These are phyloP conservation scores for Bovichtus diacanthus DNA, from an alignment of 2,797 vertebrate species.

Conservation along the genomic window DNA sequence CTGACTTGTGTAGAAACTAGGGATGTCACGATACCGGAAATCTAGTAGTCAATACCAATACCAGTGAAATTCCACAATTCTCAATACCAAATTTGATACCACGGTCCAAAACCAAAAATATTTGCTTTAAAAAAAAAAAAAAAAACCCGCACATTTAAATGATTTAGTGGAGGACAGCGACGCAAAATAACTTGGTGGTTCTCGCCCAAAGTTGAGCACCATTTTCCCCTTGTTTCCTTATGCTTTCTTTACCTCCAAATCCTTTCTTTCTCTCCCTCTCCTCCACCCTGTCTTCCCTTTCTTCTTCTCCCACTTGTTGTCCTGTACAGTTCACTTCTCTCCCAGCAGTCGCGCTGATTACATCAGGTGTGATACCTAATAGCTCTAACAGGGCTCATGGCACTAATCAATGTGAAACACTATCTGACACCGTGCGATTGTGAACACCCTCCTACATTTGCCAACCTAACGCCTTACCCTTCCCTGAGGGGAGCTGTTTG, in stretches of 20 bases:
- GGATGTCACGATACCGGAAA: no score
- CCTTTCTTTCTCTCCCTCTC: not conserved
- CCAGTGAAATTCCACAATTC: no score
- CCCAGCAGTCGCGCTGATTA: not conserved
- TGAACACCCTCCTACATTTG: constrained; percentile 29
- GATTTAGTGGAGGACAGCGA: no score
- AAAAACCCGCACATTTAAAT: no score
- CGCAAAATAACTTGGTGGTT: no score
- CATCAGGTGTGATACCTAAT: constrained; percentile 27
- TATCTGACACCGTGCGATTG: constrained; percentile 26
- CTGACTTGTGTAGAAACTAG: not conserved
- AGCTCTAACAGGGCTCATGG: constrained; percentile 15
- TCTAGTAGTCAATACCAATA: no score
- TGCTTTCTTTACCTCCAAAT: not conserved
- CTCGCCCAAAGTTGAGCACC: not conserved
- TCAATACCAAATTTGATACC: no score
- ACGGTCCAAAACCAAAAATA: no score
- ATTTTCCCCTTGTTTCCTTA: not conserved
- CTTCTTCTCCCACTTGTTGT: not conserved
- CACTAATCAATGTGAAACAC: constrained; percentile 22
- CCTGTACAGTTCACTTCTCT: not conserved
- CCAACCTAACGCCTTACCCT: not conserved
- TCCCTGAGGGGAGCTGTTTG: constrained; percentile 18
- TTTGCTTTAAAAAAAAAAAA: no score
- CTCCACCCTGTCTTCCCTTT: not conserved